Conservation (phyloP, 53 echinoderm and acorn worm species). For the Apostichopus leukothele region DNA sequence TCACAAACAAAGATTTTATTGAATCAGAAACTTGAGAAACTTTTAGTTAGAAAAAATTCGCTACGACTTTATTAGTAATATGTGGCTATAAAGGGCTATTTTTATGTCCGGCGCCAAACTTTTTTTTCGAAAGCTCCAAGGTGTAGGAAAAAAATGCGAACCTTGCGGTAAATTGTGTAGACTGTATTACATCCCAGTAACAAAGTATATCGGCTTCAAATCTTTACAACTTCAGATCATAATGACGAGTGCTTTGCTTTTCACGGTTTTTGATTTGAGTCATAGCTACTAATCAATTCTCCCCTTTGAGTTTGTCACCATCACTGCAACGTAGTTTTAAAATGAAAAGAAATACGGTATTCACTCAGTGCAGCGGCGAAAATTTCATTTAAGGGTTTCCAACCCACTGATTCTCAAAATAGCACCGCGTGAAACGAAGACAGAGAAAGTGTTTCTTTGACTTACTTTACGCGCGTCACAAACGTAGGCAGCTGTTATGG, state of each 20-base stretch:
- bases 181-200: neutral
- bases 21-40: too few relatives aligned
- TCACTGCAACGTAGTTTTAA: neutral
- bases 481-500: neutral
- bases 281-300: constrained; percentile 28
- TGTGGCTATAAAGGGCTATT: too few relatives aligned
- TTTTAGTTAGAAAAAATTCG: too few relatives aligned
- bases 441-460: neutral
- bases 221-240: neutral
- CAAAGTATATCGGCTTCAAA: neutral
- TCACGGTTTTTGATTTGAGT: constrained; percentile 24
- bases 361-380: neutral
- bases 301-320: neutral
- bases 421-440: constrained; percentile 8
- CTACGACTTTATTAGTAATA: too few relatives aligned
- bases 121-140: too few relatives aligned
- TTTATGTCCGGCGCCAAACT: too few relatives aligned
- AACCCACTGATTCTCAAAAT: constrained; percentile 5
- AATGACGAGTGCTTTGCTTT: neutral
- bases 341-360: neutral
- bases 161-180: too few relatives aligned
- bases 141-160: too few relatives aligned
- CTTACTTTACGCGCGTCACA: neutral
- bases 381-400: neutral
- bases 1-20: too few relatives aligned